Conservation (phyloP, 2,113 vertebrate genomes). For the Elgaria multicarinata region DNA sequence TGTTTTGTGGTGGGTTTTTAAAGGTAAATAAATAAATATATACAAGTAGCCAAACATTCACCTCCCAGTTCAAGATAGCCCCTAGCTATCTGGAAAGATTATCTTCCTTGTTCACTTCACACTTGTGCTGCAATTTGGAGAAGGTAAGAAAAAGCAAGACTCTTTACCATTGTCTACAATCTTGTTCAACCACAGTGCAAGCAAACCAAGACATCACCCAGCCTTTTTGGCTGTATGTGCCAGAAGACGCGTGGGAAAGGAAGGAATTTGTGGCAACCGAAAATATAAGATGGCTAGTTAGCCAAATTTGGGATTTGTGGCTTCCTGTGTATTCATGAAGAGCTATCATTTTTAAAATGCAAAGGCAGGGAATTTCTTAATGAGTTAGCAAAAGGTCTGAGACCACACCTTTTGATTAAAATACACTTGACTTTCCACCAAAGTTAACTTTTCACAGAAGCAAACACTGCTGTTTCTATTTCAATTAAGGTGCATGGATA, state of each 20-base stretch:
- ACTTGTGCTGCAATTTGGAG: neutral
- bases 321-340: neutral
- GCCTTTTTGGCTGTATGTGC: neutral
- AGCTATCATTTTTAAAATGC: neutral
- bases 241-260: neutral
- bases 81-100: neutral
- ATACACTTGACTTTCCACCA: neutral
- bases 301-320: neutral
- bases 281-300: neutral
- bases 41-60: neutral
- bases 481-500: neutral
- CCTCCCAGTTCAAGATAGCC: neutral
- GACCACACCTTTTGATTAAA: neutral
- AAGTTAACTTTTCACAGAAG: neutral
- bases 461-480: neutral
- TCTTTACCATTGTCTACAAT: no score
- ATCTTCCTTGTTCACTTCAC: no score
- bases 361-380: neutral
- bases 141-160: neutral
- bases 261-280: neutral
- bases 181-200: neutral
- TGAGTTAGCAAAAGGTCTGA: neutral
- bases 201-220: neutral
- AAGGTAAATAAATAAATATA: no score
- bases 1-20: neutral